Evolutionary conservation across 2,113 vertebrate species (phyloP), one percentile per base, ranked within the genome.

Genomic region (Austrofundulus limnaeus): DNA sequence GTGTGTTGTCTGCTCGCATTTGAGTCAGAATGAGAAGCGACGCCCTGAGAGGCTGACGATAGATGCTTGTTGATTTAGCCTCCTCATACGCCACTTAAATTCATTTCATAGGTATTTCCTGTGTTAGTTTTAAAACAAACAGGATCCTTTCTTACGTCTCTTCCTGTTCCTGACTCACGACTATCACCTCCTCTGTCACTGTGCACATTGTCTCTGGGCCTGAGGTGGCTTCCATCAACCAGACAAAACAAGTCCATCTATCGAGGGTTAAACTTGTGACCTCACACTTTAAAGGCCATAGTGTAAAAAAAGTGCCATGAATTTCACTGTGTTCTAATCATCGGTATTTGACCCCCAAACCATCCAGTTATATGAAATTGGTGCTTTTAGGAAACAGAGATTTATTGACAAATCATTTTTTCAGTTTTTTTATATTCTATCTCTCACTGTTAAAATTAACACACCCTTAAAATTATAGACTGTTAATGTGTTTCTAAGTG

Each of bases 91-190:
- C 58, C 49, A 41, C 17, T 61, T 28, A 34, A 16, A 15, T 70
- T 74, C 53, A 70, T 70, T 75, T 70, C 66, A 38, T 48, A 58
- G 67, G 64, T 61, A 61, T 82, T 84, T 86, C 74, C 74, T 79
- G 20, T 13, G 23, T 81, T 28, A 67, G 23, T 68, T 69, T 62
- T n/a, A 65, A 72, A 69, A 57, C 38, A 68, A 75, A 68, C 70
- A 28, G 0, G 19, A 47, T 31, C 17, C 50, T 45, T 11, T 50
- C n/a, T 39, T 24, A 58, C 11, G 46, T 41, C 13, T 28, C 57
- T 61, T 59, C 61, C 68, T 52, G 52, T 66, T 54, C 56, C 55
- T 77, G 82, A 76, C 55, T 80, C 50, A 43, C 7, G 3, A 53
- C 60, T 41, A 41, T 70, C 76, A 16, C 42, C 53, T 61, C 28